phyloP scores from a whole-genome alignment of 2,113 vertebrate genomes.

The Catharus minimus region DNA sequence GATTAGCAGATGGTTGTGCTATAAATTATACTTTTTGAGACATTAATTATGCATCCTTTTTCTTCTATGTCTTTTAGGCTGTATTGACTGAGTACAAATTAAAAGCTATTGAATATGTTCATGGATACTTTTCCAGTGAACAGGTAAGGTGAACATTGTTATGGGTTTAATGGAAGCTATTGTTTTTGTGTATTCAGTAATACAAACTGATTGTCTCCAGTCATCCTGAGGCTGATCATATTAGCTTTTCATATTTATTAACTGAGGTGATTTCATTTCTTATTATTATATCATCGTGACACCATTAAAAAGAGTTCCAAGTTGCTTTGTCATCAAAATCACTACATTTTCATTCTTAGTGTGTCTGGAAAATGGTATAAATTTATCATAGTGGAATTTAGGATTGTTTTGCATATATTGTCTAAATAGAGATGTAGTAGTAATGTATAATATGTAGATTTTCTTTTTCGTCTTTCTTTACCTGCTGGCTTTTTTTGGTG shows the following conservation, averaged over 20 bases:
- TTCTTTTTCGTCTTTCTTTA: not conserved
- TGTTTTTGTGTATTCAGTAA: not conserved
- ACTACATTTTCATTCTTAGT: not conserved
- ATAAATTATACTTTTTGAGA: not conserved
- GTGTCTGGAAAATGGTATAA: not conserved
- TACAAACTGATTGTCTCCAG: not conserved
- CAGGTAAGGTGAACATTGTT: conserved; percentile 79
- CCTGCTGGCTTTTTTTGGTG: not conserved
- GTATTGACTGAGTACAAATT: conserved; percentile 95
- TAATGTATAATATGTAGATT: not conserved
- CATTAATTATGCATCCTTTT: not conserved
- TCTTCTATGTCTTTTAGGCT: conserved; percentile 78
- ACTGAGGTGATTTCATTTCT: not conserved
- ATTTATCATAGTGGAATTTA: not conserved
- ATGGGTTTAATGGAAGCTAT: not conserved
- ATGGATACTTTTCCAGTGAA: conserved; percentile 97
- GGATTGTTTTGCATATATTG: not conserved
- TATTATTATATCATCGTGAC: not conserved
- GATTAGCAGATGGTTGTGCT: not conserved
- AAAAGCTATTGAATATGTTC: conserved; percentile 96
- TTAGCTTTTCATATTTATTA: not conserved
- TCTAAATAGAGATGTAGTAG: not conserved
- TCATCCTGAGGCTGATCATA: not conserved
- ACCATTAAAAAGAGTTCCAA: not conserved
- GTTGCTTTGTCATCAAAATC: not conserved